Percentiles rank a stretch among this genome's conserved stretches.
Conservation (phyloP, 2,113 vertebrate genomes). For the Gymnorhina tibicen region DNA sequence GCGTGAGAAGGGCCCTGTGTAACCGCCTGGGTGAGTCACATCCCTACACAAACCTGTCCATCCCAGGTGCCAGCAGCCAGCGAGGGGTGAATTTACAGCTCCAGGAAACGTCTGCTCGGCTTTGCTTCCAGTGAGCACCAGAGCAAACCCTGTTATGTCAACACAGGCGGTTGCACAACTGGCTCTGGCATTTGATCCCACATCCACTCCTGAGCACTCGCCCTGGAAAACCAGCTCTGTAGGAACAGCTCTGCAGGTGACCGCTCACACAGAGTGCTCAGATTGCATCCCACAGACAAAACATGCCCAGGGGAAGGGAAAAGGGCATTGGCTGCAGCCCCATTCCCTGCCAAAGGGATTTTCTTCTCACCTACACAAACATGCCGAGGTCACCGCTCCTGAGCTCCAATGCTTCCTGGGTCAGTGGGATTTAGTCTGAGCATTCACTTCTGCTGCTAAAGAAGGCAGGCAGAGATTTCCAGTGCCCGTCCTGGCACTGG, state of each 20-base stretch:
- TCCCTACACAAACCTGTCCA: neutral
- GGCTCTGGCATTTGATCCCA: neutral
- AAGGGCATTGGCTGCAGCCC: rapidly evolving
- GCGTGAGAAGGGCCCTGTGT: neutral
- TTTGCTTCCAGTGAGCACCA: neutral
- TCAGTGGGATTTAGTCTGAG: neutral
- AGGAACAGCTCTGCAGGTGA: neutral
- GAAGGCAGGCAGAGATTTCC: neutral
- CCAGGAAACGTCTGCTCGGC: neutral
- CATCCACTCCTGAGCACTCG: neutral
- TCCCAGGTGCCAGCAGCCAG: neutral
- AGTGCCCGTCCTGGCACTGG: rapidly evolving
- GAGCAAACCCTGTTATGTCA: neutral
- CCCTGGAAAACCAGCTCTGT: neutral
- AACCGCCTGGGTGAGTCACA: slow-evolving; percentile 27
- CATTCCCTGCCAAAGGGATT: neutral
- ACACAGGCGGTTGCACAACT: neutral
- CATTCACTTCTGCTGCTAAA: neutral
- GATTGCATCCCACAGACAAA: neutral
- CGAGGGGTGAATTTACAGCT: neutral
- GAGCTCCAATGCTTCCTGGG: rapidly evolving
- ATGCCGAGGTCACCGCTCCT: rapidly evolving
- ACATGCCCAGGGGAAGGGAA: neutral
- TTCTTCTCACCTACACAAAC: neutral
- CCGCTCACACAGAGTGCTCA: neutral